These are phyloP conservation scores for Lampris incognitus DNA, from an alignment of 2,113 vertebrate genomes.

Conservation along the genomic window DNA sequence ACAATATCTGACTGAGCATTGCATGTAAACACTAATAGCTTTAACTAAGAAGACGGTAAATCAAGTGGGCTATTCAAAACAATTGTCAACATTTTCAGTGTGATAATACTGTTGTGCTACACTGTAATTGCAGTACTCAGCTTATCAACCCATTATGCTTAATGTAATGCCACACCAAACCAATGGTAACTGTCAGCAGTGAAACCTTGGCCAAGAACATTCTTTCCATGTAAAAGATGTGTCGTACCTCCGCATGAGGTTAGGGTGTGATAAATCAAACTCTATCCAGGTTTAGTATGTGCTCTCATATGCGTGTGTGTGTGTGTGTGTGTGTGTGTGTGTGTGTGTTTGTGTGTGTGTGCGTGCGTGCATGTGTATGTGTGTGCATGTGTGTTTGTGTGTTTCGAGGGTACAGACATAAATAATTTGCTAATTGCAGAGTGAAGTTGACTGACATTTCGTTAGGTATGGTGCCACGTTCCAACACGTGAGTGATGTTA, in stretches of 20 bases:
- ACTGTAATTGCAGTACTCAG: constrained; percentile 35
- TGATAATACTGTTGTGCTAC: constrained; percentile 30
- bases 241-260: constrained; percentile 23
- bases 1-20: not conserved
- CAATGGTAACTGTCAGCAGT: constrained; percentile 48
- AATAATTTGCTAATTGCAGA: constrained; percentile 79
- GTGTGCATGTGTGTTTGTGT: too few species aligned
- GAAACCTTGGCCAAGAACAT: constrained; percentile 60
- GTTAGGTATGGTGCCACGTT: constrained; percentile 66
- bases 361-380: too few species aligned
- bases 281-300: constrained; percentile 50
- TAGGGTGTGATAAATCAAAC: not conserved
- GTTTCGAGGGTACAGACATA: constrained; percentile 63
- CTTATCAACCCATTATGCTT: constrained; percentile 37
- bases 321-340: too few species aligned
- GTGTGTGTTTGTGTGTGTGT: too few species aligned
- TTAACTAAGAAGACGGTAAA: constrained; percentile 36
- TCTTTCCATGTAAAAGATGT: constrained; percentile 48
- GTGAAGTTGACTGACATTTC: constrained; percentile 74
- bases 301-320: constrained; percentile 60
- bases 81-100: constrained; percentile 41
- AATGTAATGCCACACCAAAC: constrained; percentile 39
- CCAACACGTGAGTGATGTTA: constrained; percentile 69
- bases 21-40: not conserved
- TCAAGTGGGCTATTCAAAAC: constrained; percentile 39